Percentiles rank a stretch among this genome's conserved stretches.
Conservation (phyloP, 1,140 invertebrate genomes). For the Chlorops oryzae region DNA sequence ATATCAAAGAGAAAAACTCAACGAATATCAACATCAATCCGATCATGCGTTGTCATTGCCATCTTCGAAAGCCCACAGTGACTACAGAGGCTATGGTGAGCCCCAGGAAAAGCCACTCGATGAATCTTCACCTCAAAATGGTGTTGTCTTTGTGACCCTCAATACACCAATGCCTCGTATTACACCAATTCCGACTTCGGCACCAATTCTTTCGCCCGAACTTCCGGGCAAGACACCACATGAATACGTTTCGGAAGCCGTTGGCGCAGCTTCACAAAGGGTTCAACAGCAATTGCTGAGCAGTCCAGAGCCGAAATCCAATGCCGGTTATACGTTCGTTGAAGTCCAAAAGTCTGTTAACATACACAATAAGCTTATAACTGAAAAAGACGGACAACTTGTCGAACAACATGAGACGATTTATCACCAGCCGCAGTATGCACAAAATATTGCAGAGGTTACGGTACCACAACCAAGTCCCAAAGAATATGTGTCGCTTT, state of each 20-base stretch:
- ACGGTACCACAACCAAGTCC: not conserved
- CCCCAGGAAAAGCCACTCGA: not conserved
- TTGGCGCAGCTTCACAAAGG: constrained; percentile 22
- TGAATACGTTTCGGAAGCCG: constrained; percentile 31
- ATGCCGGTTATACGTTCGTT: constrained; percentile 49
- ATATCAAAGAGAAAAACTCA: constrained; percentile 21
- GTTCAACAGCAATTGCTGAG: not conserved
- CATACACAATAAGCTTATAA: constrained; percentile 43
- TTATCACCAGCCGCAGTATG: constrained; percentile 27
- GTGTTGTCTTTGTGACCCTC: constrained; percentile 32
- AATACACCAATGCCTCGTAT: constrained; percentile 19
- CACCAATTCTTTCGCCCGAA: not conserved
- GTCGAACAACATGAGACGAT: constrained; percentile 43
- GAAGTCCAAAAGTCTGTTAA: constrained; percentile 56
- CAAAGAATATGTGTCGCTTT: constrained; percentile 24
- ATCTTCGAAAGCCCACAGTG: not conserved
- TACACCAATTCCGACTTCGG: not conserved
- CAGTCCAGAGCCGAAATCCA: not conserved
- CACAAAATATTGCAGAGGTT: not conserved
- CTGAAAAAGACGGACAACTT: constrained; percentile 36
- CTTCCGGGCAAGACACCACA: constrained; percentile 18
- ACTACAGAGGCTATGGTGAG: too few relatives aligned
- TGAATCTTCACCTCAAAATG: constrained; percentile 14
- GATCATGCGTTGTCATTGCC: constrained; percentile 8
- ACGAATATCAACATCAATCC: not conserved